phyloP scores from a whole-genome alignment of 2,888 invertebrate genomes.

The Torymus aiolomorphi region DNA sequence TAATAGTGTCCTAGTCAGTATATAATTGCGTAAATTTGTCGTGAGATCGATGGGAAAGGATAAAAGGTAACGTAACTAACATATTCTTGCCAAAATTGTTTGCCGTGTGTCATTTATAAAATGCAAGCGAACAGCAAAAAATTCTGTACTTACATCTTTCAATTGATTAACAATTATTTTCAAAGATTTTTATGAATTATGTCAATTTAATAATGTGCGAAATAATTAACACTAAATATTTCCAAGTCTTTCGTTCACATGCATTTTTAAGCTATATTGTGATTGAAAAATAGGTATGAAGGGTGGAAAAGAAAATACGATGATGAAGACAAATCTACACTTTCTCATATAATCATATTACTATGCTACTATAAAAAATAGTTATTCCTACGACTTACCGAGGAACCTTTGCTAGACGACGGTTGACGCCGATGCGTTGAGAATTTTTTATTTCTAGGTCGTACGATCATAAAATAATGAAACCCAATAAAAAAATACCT shows the following conservation, averaged over 20 bases:
- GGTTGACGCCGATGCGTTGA: conserved; percentile 2
- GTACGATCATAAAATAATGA: no score
- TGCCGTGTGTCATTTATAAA: not conserved
- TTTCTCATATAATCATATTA: conserved; percentile 68
- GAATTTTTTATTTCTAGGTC: not conserved
- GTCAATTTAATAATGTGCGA: conserved; percentile 64
- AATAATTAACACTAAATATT: not conserved
- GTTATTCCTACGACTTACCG: conserved; percentile 59
- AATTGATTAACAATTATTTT: no score
- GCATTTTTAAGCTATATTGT: conserved; percentile 56
- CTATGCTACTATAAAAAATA: conserved; percentile 62
- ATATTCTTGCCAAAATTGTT: conserved; percentile 54
- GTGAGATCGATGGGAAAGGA: conserved; percentile 37
- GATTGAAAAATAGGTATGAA: conserved; percentile 33
- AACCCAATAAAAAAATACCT: no score
- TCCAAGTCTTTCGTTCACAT: not conserved
- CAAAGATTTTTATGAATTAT: no score
- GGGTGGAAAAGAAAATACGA: conserved; percentile 52
- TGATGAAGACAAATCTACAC: conserved; percentile 61
- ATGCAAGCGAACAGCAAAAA: no score
- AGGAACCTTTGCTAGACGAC: conserved; percentile 53
- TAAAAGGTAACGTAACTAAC: conserved; percentile 4
- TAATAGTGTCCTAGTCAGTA: conserved; percentile 71
- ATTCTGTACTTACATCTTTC: no score
- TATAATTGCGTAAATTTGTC: conserved; percentile 59